Conservation (phyloP, 2,888 invertebrate species). For the Adela reaumurella region DNA sequence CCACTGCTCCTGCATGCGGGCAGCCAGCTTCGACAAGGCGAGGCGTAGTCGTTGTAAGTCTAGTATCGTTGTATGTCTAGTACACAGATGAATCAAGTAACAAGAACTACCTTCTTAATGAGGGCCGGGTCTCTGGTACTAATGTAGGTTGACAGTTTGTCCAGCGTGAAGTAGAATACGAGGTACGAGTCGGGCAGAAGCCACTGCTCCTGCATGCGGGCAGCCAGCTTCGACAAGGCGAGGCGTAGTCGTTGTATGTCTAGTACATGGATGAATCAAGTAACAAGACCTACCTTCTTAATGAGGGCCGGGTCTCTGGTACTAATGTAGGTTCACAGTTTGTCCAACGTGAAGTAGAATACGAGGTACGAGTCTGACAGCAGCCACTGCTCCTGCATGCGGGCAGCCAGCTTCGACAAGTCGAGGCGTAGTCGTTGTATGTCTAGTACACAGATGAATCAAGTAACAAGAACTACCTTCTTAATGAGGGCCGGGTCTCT, state of each 20-base stretch:
- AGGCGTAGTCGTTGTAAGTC: no score
- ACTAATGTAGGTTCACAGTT: constrained; percentile 56
- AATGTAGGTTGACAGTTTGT: constrained; percentile 61
- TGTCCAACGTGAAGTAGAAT: constrained; percentile 65
- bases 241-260: constrained; percentile 57
- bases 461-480: no score
- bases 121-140: constrained; percentile 48
- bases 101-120: constrained; percentile 62
- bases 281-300: constrained; percentile 62
- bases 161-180: constrained; percentile 63
- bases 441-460: no score
- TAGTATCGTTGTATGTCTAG: no score
- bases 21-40: no score
- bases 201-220: constrained; percentile 58
- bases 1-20: no score
- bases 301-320: constrained; percentile 54
- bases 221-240: constrained; percentile 55
- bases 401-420: no score
- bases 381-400: no score
- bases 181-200: constrained; percentile 62
- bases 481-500: no score
- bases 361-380: no score
- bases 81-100: no score
- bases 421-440: no score
- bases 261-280: constrained; percentile 39